Evolutionary conservation across 2,888 invertebrate genomes (phyloP), one percentile per base, ranked within the genome.

Genomic region (Frankliniella intonsa): DNA sequence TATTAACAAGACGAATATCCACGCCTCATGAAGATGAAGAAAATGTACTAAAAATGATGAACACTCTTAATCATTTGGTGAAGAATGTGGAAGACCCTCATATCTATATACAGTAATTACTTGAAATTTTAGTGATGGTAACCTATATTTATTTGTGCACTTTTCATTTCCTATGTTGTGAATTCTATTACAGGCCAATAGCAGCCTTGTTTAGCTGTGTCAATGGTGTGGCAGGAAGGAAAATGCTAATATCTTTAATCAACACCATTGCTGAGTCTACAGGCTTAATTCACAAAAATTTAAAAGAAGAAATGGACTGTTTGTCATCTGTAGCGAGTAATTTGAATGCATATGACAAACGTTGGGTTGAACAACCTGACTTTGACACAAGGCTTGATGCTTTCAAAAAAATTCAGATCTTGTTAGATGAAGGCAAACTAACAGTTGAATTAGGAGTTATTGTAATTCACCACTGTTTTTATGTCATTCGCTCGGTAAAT

Each of bases 341-440:
- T 87, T 90, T 98, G 85, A 98, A 98, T 88, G 93, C 97, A 0
- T 97, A 93, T 90, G 95, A 98, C 88, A 90, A 91, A 80, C 92
- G 93, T 84, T 95, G 95, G 92, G 91, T 98, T n/a, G 97, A 98
- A 85, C 97, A 98, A 87, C 97, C 98, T 0, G 97, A 98, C 88
- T 97, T 95, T 86, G 93, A 94, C 83, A 90, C 90, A 85, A 91
- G 98, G 85, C 89, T 97, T 38, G 92, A 93, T 82, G 94, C 94
- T 0, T 95, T 96, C 85, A 92, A 92, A 85, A 88, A 90, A 85
- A 91, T 97, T 76, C 92, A 91, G 83, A 86, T 89, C 80, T 86
- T 91, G 82, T 87, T 90, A 82, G 85, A 87, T 14, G 85, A 86
- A 55, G 85, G 87, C 3, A 87, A 88, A 38, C 88, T 94, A 8